Evolutionary conservation across 2,888 invertebrate species (phyloP).

Genomic region (Rhagonycha lutea): DNA sequence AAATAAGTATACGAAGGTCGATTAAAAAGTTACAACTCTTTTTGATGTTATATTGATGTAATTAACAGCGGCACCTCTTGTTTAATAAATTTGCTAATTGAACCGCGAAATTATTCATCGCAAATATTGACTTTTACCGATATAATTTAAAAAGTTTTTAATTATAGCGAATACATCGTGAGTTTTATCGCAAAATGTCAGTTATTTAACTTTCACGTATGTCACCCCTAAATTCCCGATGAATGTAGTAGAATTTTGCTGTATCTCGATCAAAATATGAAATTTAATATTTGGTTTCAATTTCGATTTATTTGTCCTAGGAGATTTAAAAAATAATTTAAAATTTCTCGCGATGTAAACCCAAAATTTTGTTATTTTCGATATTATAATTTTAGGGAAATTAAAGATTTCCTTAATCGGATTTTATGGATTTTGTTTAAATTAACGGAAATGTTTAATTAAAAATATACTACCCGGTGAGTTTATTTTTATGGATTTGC

Average conservation of each 20-base stretch:
- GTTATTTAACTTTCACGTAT: background rate
- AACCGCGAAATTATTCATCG: background rate
- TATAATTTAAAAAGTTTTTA: background rate
- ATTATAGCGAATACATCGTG: background rate
- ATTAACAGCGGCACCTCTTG: background rate
- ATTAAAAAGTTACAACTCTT: background rate
- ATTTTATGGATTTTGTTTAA: background rate
- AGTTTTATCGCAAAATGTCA: background rate
- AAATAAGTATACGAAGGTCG: background rate
- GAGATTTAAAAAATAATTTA: slow-evolving; percentile 21
- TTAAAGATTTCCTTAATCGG: background rate
- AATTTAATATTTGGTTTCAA: slow-evolving; percentile 27
- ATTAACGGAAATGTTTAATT: background rate
- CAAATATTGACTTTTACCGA: background rate
- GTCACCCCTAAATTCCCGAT: background rate
- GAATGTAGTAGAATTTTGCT: background rate
- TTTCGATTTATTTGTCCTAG: slow-evolving; percentile 22
- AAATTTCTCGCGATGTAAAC: slow-evolving; percentile 15
- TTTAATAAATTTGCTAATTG: background rate
- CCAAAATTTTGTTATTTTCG: slow-evolving; percentile 8
- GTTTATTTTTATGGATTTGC: background rate
- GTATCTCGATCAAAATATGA: background rate
- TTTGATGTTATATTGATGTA: background rate
- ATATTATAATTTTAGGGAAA: background rate
- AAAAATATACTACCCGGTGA: background rate